phyloP scores from a whole-genome alignment of 1,140 invertebrate genomes.

The Orius insidiosus region DNA sequence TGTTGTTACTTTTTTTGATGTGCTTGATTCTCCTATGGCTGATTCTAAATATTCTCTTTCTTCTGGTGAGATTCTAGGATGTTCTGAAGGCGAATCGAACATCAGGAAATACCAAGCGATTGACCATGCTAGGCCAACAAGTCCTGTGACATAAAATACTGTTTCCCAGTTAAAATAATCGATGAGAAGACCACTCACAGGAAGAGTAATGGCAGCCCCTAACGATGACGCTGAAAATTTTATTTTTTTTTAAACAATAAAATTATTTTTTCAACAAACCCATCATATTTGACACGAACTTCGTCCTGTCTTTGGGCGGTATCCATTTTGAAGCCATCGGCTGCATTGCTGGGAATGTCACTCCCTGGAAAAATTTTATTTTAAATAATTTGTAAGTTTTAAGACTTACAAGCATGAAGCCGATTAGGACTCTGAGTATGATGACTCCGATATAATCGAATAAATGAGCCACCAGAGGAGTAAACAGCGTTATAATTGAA shows the following conservation, averaged over 20 bases:
- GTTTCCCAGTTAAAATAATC: constrained; percentile 63
- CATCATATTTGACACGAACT: constrained; percentile 77
- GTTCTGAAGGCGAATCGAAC: constrained; percentile 66
- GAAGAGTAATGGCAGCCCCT: constrained; percentile 67
- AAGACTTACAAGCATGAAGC: constrained; percentile 45
- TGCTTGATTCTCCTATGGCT: constrained; percentile 38
- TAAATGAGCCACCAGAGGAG: constrained; percentile 49
- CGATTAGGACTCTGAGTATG: constrained; percentile 43
- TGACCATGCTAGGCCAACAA: constrained; percentile 68
- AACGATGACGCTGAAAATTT: constrained; percentile 48
- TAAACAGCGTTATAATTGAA: constrained; percentile 62
- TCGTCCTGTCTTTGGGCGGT: constrained; percentile 72
- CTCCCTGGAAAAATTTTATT: constrained; percentile 36
- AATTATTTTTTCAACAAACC: constrained; percentile 35
- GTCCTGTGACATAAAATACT: constrained; percentile 69
- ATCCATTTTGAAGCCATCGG: constrained; percentile 82
- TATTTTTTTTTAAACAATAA: too few relatives aligned
- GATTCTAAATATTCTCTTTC: constrained; percentile 67
- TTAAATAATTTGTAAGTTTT: background rate
- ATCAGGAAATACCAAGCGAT: constrained; percentile 67
- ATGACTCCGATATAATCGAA: constrained; percentile 40
- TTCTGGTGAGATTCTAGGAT: constrained; percentile 65
- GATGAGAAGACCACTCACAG: constrained; percentile 61
- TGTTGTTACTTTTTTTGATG: constrained; percentile 24
- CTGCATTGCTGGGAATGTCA: constrained; percentile 80